Base-by-base conservation (phyloP, 2,113 vertebrate genomes). In the Callaeas wilsoni region DNA sequence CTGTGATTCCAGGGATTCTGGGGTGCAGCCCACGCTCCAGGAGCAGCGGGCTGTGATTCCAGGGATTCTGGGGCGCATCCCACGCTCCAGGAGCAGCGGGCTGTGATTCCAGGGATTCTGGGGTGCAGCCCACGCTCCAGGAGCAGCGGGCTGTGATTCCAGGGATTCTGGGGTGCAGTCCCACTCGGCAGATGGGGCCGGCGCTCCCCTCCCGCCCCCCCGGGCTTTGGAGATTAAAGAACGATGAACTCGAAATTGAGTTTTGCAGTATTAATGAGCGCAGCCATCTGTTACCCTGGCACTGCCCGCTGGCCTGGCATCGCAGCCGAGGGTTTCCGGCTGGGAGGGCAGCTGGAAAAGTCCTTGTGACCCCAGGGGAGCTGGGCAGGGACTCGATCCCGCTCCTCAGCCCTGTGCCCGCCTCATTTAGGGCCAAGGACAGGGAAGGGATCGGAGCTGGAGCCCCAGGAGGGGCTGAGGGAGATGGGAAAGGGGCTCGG, bases 211-310 rank as follows among this genome's bases (percentile, higher is more conserved):
- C 53, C 56, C 5, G 30, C 1, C 44, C 82, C 46, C 46, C 4
- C 29, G 2, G 0, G 79, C 57, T n/a, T n/a, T n/a, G n/a, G n/a
- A n/a, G n/a, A n/a, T n/a, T n/a, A n/a, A n/a, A n/a, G n/a, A n/a
- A n/a, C n/a, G n/a, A n/a, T n/a, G n/a, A n/a, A n/a, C n/a, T n/a
- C n/a, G n/a, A n/a, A n/a, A n/a, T n/a, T n/a, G n/a, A n/a, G n/a
- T n/a, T 83, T 67, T 79, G 71, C 53, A 96, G 93, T 95, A 94
- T 93, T 94, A 95, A 96, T 87, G 87, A 87, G 16, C 4, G 13
- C 4, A 12, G 59, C 96, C 96, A 97, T 97, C 96, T 97, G 96
- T 63, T 70, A 70, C 87, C 26, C 74, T 59, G 76, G 69, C 88
- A 87, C 39, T 64, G 53, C 18, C 55, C 63, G 53, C 13, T 10